A percentile compares a stretch with the other conserved stretches of the same genome.
These are phyloP conservation scores for Danionella cerebrum DNA, from an alignment of 2,113 vertebrate species.

Conservation along the genomic window DNA sequence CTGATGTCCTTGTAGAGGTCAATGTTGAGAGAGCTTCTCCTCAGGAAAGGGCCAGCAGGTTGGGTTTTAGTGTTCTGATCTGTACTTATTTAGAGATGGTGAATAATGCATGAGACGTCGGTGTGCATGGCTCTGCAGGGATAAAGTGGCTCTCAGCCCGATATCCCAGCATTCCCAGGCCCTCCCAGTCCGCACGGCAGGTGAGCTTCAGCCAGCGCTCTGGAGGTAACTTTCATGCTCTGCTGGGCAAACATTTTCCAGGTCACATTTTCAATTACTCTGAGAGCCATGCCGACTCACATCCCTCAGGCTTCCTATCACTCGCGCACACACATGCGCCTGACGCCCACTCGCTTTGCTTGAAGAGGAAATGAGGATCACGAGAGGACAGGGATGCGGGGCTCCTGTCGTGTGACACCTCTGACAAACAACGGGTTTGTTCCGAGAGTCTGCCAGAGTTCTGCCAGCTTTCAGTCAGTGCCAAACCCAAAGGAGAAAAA, in stretches of 20 bases:
- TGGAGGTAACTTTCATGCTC: conserved; percentile 76
- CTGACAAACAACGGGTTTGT: conserved; percentile 14
- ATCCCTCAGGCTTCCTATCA: conserved; percentile 32
- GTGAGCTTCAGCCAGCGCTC: conserved; percentile 53
- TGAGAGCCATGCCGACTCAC: conserved; percentile 51
- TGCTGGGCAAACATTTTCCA: conserved; percentile 73
- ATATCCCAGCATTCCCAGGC: conserved; percentile 47
- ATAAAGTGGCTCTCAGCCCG: conserved; percentile 64
- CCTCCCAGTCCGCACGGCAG: conserved; percentile 58
- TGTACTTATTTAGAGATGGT: conserved; percentile 54
- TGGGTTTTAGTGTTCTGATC: conserved; percentile 48
- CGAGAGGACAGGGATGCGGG: neutral
- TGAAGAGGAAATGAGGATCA: conserved; percentile 2
- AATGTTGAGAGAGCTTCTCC: conserved; percentile 33
- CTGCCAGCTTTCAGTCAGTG: conserved; percentile 5
- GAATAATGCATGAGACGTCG: conserved; percentile 64
- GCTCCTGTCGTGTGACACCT: conserved; percentile 17
- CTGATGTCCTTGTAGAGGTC: conserved; percentile 50
- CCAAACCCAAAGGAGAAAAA: neutral
- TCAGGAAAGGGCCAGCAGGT: conserved; percentile 37
- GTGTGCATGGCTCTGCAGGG: conserved; percentile 47
- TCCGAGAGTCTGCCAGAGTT: neutral
- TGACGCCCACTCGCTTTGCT: conserved; percentile 33
- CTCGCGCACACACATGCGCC: conserved; percentile 46
- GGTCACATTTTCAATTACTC: conserved; percentile 79